Base-by-base conservation (phyloP, 2,888 invertebrate species). In the Priapulus caudatus region DNA sequence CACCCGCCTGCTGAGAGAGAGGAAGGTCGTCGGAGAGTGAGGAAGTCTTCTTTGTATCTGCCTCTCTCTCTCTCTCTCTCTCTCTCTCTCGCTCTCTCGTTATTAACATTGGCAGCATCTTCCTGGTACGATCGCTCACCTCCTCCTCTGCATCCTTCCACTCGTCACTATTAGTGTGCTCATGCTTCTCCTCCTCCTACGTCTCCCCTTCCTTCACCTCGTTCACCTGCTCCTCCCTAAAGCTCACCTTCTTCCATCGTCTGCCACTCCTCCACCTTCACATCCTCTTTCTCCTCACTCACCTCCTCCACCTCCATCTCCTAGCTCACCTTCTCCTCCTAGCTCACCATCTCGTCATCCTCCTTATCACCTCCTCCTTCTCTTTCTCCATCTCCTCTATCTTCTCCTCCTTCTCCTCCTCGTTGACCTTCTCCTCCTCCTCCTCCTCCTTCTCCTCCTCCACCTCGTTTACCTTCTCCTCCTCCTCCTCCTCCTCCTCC, bases 401-500 rank as follows among this genome's bases (percentile, higher is more conserved):
- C 77, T 60, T 54, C 58, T 10, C 56, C 49, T 23, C 50, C 54
- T n/a, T 15, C 10, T 15, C 51, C 49, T 1, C 52, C 52, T n/a
- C 55, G 54, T 18, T 45, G 5, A 50, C 44, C 33, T 56, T 50
- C 50, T 56, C 51, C 23, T n/a, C n/a, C n/a, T n/a, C n/a, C n/a
- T n/a, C n/a, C n/a, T n/a, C n/a, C n/a, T n/a, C n/a, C n/a, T n/a
- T n/a, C n/a, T n/a, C n/a, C n/a, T n/a, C n/a, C n/a, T n/a, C n/a
- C n/a, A n/a, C n/a, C n/a, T n/a, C n/a, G n/a, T n/a, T 49, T 46
- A 66, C 73, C 81, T 62, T 82, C 82, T 59, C 78, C 78, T 86
- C 84, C 2, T 86, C 87, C 65, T 88, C 22, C 53, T 15, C 45
- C 23, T 19, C 47, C 48, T 4, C 47, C 53, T 5, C n/a, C n/a